phyloP scores from a whole-genome alignment of 2,888 invertebrate species.

The Azorinus chamasolen region DNA sequence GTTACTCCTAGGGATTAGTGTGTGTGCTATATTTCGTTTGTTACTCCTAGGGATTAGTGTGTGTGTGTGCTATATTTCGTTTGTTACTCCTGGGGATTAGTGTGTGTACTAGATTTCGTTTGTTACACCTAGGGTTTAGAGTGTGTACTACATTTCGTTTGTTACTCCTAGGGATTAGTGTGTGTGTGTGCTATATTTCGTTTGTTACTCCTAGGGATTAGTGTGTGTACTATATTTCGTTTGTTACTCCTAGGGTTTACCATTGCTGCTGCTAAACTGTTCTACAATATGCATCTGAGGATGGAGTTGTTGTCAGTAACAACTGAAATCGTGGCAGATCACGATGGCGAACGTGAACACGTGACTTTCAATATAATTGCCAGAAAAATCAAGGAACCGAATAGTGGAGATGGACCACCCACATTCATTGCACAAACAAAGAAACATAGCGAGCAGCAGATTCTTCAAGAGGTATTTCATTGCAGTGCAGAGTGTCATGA shows the following conservation, averaged over 20 bases:
- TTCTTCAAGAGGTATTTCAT: constrained; percentile 68
- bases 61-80: no score
- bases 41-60: no score
- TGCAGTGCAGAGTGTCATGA: neutral
- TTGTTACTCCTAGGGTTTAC: constrained; percentile 76
- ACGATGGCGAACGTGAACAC: constrained; percentile 70
- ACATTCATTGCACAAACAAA: constrained; percentile 80
- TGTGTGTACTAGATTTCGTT: no score
- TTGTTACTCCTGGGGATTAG: no score
- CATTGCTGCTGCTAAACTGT: constrained; percentile 66
- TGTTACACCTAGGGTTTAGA: no score
- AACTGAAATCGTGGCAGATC: constrained; percentile 59
- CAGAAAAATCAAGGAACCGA: constrained; percentile 62
- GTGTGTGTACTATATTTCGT: no score
- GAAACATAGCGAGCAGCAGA: constrained; percentile 79
- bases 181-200: no score
- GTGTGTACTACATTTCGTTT: no score
- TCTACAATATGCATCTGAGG: constrained; percentile 69
- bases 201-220: no score
- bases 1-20: no score
- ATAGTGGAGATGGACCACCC: constrained; percentile 67
- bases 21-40: no score
- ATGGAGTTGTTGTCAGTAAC: constrained; percentile 65
- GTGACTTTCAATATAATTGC: constrained; percentile 71
- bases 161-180: no score